Conservation (phyloP, 2,797 vertebrate species). For the Coreius guichenoti region DNA sequence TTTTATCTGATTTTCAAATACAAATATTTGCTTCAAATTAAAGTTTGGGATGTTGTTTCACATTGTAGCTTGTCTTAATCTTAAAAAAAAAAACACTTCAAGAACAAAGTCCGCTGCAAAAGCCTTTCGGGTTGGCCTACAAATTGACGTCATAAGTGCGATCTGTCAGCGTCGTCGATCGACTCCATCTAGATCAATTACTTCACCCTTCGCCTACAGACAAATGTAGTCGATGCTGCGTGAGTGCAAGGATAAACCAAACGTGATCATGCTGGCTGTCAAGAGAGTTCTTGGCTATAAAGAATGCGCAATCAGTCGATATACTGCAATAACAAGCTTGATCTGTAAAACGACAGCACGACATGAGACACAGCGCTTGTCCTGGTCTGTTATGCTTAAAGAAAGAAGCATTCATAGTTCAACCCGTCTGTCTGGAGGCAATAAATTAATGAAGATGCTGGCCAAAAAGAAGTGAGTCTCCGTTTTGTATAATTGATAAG, state of each 20-base stretch:
- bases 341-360: neutral
- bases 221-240: neutral
- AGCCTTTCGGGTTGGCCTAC: neutral
- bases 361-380: neutral
- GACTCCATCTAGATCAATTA: slow-evolving; percentile 12
- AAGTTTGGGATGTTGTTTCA: neutral
- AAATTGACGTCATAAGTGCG: neutral
- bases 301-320: neutral
- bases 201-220: neutral
- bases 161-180: neutral
- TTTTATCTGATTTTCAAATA: neutral
- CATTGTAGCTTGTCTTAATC: neutral
- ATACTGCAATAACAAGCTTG: neutral
- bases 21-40: neutral
- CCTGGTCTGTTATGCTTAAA: neutral
- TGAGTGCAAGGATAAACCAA: neutral
- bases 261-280: slow-evolving; percentile 15
- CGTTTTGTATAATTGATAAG: neutral
- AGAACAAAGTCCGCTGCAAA: too few species aligned
- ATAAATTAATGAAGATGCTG: slow-evolving; percentile 62
- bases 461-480: slow-evolving; percentile 61
- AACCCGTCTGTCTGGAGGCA: slow-evolving; percentile 28
- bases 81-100: neutral
- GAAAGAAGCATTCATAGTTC: slow-evolving; percentile 53
- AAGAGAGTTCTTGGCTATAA: slow-evolving; percentile 2